Percentiles rank a stretch among this genome's conserved stretches.
Evolutionary conservation across 2,797 vertebrate genomes (phyloP).

Genomic region (Pseudochromis fuscus): DNA sequence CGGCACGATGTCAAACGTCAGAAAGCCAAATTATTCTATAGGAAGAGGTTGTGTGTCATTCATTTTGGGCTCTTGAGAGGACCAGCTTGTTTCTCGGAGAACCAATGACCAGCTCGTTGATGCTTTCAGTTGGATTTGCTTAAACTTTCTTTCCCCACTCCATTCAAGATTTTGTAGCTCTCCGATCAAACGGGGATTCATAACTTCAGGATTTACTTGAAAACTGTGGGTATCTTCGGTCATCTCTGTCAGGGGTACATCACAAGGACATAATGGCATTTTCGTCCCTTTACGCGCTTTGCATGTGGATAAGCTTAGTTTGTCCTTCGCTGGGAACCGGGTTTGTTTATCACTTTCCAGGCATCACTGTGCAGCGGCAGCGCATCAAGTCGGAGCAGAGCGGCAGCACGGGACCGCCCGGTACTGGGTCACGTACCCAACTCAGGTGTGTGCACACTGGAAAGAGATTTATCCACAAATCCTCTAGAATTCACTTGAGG

Average conservation of each 20-base stretch:
- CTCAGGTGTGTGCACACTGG: constrained; percentile 75
- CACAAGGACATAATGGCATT: constrained; percentile 46
- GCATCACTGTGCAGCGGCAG: constrained; percentile 77
- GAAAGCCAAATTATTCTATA: constrained; percentile 70
- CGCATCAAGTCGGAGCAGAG: constrained; percentile 77
- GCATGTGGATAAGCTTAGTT: constrained; percentile 71
- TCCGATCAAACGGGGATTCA: constrained; percentile 27
- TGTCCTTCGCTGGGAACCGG: constrained; percentile 71
- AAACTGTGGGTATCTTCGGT: constrained; percentile 28
- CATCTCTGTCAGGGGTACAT: constrained; percentile 40
- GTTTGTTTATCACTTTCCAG: constrained; percentile 81
- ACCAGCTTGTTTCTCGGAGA: constrained; percentile 45
- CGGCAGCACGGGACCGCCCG: constrained; percentile 72
- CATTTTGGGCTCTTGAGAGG: constrained; percentile 46
- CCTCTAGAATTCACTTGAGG: background rate
- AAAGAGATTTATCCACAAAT: background rate
- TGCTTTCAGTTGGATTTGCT: constrained; percentile 30
- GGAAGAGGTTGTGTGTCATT: constrained; percentile 70
- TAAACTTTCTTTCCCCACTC: constrained; percentile 25
- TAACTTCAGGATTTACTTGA: constrained; percentile 51
- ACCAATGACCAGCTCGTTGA: constrained; percentile 38
- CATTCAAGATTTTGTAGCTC: constrained; percentile 25
- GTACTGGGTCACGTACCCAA: constrained; percentile 61
- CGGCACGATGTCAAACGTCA: constrained; percentile 71
- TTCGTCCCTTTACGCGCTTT: constrained; percentile 65